phyloP scores from a whole-genome alignment of 2,888 invertebrate genomes.

The Autographa gamma region DNA sequence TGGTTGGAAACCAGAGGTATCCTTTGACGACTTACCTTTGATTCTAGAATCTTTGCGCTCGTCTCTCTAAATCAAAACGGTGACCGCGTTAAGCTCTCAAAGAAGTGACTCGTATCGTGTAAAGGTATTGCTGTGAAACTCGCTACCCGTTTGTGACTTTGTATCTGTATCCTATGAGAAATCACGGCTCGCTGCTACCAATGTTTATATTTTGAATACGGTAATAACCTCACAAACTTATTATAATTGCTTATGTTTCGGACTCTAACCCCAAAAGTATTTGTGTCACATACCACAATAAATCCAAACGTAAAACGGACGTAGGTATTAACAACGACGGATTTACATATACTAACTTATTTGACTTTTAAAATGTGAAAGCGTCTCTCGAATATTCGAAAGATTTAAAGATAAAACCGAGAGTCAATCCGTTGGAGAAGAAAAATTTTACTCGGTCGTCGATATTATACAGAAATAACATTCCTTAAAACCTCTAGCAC shows the following conservation, averaged over 20 bases:
- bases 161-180: conserved; percentile 9
- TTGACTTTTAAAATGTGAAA: conserved; percentile 14
- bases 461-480: conserved; percentile 6
- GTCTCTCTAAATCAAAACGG: conserved; percentile 38
- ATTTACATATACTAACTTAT: conserved; percentile 1
- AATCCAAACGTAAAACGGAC: conserved; percentile 9
- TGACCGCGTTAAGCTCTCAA: conserved; percentile 43
- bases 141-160: conserved; percentile 7
- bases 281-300: conserved; percentile 6
- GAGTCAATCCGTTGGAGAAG: neutral
- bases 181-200: neutral
- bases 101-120: conserved; percentile 40
- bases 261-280: neutral
- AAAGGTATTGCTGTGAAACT: conserved; percentile 46
- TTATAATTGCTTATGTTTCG: neutral
- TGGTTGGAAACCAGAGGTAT: conserved; percentile 11
- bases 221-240: neutral
- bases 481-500: neutral
- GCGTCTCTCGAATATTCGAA: conserved; percentile 1
- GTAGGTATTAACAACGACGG: neutral
- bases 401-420: conserved; percentile 7
- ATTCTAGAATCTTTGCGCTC: conserved; percentile 42
- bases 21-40: conserved; percentile 58
- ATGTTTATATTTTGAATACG: neutral
- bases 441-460: neutral